Evolutionary conservation across 2,888 invertebrate species (phyloP), one percentile per base, ranked within the genome.

Genomic region (Carterocephalus palaemon): DNA sequence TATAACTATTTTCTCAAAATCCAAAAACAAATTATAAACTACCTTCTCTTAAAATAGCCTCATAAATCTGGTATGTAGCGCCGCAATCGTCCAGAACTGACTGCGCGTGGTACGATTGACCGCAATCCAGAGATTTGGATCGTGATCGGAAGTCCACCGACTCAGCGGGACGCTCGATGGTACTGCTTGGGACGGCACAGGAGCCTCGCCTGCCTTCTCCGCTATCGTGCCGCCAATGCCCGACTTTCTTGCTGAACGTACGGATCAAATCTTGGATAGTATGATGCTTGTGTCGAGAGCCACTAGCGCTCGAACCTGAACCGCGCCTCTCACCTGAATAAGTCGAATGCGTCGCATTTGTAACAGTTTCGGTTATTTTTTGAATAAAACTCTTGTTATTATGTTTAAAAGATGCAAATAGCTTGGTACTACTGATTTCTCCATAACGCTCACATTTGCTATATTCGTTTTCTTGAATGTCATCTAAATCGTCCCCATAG

Each of bases 41-140:
- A 85, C 85, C 85, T 83, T 85, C 82, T 72, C 67, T 73, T 15
- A 95, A 84, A 64, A 95, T 95, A 55, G 90, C 88, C 55, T 95
- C 94, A 72, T 91, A 95, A 62, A 95, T 94, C 68, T 91, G 89
- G 68, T 95, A 95, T 3, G 94, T 95, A 4, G 93, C 90, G 38
- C 92, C 94, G 67, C 94, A 94, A 67, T 95, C 95, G 49, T 90
- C 89, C n/a, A 91, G 79, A 47, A 89, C 76, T 48, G 87, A 88
- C 54, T 86, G 77, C 28, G 70, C 48, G 55, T 65, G 69, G 26
- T 88, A 74, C 36, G 89, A 75, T 33, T 89, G 76, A 41, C 88
- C 88, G 4, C 83, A 88, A 69, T 95, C 95, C 56, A 95, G 82
- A 34, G 94, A 94, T 67, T 94, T 94, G 26, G 94, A 94, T 32